Conservation (phyloP, 2,797 vertebrate genomes). For the Brotula barbata region DNA sequence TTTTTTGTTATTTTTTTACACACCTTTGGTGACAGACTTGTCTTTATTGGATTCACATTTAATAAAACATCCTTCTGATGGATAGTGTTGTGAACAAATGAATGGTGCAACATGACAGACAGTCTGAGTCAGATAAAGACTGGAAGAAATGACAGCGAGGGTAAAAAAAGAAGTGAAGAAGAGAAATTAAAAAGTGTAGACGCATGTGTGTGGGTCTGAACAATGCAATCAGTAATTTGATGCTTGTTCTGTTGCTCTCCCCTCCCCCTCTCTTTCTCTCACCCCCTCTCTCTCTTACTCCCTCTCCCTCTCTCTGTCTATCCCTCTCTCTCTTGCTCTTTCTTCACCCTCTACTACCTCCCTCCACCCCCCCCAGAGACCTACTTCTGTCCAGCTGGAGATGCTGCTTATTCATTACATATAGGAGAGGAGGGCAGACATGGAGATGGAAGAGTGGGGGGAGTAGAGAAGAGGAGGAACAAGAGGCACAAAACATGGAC, state of each 20-base stretch:
- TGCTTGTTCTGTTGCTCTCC: slow-evolving; percentile 20
- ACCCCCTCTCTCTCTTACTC: slow-evolving; percentile 4
- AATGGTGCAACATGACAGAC: too few relatives aligned
- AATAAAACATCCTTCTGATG: too few relatives aligned
- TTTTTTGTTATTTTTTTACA: too few relatives aligned
- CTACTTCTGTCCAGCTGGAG: slow-evolving; percentile 74
- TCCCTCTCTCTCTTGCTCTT: slow-evolving; percentile 59
- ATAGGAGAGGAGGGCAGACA: slow-evolving; percentile 37
- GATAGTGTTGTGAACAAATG: too few relatives aligned
- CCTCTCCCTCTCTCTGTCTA: slow-evolving; percentile 71
- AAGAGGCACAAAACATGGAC: too few relatives aligned
- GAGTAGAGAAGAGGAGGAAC: slow-evolving; percentile 16
- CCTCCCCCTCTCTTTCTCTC: slow-evolving; percentile 29
- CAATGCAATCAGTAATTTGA: slow-evolving; percentile 26
- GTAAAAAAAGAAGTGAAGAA: slow-evolving; percentile 18
- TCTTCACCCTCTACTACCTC: slow-evolving; percentile 59
- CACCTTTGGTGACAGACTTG: too few relatives aligned
- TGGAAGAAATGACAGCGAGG: slow-evolving; percentile 9
- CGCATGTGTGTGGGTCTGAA: neutral
- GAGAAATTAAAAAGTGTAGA: slow-evolving; percentile 20
- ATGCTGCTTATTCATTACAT: slow-evolving; percentile 71
- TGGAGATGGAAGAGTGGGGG: slow-evolving; percentile 31
- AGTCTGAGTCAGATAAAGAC: too few relatives aligned
- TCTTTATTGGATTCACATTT: too few relatives aligned
- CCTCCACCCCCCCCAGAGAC: slow-evolving; percentile 66